A percentile compares a stretch with the other conserved stretches of the same genome.
Evolutionary conservation across 2,888 invertebrate species (phyloP).

Genomic region (Andricus quercusramuli): DNA sequence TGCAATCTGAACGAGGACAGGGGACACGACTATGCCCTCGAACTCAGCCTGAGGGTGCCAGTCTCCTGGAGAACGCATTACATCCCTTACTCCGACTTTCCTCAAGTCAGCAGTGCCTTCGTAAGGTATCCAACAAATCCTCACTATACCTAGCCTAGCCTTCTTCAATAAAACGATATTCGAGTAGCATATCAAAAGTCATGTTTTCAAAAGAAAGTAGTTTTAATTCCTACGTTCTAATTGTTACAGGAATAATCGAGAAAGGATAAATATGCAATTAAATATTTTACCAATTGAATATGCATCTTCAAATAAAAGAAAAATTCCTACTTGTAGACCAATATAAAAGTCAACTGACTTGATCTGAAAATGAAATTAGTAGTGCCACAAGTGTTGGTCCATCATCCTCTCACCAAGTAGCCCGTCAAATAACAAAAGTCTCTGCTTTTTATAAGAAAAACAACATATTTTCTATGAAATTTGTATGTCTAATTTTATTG

Average conservation of each 20-base stretch:
- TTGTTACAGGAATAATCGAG: not conserved
- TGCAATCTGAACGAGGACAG: constrained; percentile 71
- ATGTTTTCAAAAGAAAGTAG: constrained; percentile 1
- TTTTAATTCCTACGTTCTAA: not conserved
- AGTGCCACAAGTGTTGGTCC: too few species aligned
- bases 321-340: too few species aligned
- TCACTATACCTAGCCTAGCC: constrained; percentile 63
- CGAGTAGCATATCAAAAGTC: constrained; percentile 5
- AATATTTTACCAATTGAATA: not conserved
- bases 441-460: too few species aligned
- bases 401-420: too few species aligned
- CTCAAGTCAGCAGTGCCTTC: constrained; percentile 72
- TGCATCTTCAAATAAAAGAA: not conserved
- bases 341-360: too few species aligned
- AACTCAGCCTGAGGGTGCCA: constrained; percentile 71
- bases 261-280: not conserved
- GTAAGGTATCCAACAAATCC: constrained; percentile 73
- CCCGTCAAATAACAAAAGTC: too few species aligned
- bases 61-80: constrained; percentile 66
- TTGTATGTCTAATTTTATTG: too few species aligned
- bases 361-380: too few species aligned
- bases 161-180: not conserved
- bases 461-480: too few species aligned
- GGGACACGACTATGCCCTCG: constrained; percentile 66
- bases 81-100: constrained; percentile 60